phyloP scores from a whole-genome alignment of 2,113 vertebrate species.

The Cynopterus brachyotis region DNA sequence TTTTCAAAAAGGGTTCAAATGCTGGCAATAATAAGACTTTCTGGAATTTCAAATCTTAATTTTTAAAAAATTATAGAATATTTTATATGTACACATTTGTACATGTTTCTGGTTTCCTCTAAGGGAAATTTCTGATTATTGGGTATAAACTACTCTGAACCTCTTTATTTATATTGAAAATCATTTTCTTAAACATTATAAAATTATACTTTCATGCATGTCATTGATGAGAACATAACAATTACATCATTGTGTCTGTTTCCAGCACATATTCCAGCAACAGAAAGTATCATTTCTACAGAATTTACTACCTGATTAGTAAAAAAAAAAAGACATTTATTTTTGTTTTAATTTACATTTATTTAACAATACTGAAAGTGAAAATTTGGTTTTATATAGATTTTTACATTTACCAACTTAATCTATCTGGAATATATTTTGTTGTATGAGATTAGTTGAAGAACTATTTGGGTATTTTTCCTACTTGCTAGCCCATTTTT shows the following conservation, averaged over 20 bases:
- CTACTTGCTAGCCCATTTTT: not conserved
- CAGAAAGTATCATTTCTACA: not conserved
- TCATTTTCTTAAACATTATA: not conserved
- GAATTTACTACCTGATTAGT: not conserved
- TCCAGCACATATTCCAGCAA: not conserved
- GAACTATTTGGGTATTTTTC: not conserved
- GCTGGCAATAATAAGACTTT: not conserved
- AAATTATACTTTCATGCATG: not conserved
- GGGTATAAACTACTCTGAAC: not conserved
- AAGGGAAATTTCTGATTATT: not conserved
- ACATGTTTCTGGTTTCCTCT: not conserved
- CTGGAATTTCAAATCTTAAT: not conserved
- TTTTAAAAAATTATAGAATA: not conserved
- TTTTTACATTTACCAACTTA: slow-evolving; percentile 34
- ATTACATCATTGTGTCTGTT: not conserved
- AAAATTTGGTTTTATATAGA: not conserved
- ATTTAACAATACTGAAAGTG: not conserved
- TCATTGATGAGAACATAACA: not conserved
- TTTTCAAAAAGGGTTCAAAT: slow-evolving; percentile 31
- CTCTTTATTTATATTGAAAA: not conserved
- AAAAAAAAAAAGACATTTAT: not conserved
- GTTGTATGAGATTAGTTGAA: not conserved
- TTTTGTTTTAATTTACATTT: slow-evolving; percentile 12
- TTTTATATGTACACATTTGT: not conserved
- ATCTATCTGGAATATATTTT: not conserved